Percentiles rank a stretch among this genome's conserved stretches.
phyloP scores from a whole-genome alignment of 1,140 invertebrate species.

The Onthophagus taurus region DNA sequence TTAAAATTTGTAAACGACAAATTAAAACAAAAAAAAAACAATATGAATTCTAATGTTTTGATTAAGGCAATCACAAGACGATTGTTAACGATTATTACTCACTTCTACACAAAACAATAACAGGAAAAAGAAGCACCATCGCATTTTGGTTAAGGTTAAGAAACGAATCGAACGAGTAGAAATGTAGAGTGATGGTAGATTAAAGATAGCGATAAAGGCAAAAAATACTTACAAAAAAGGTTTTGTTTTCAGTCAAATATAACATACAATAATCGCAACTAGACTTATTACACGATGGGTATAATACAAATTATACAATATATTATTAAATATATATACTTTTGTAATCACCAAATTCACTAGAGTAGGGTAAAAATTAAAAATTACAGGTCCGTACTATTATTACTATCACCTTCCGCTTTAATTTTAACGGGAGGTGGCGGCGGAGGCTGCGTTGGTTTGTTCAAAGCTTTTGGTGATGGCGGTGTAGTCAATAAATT shows the following conservation, averaged over 20 bases:
- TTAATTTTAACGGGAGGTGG: slow-evolving; percentile 30
- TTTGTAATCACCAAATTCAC: slow-evolving; percentile 6
- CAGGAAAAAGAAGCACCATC: too few relatives aligned
- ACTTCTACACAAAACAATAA: too few relatives aligned
- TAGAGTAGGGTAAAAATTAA: slow-evolving; percentile 15
- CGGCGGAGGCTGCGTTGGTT: slow-evolving; percentile 34
- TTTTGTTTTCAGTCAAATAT: background rate
- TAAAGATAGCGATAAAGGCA: too few relatives aligned
- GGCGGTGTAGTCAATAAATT: slow-evolving; percentile 21
- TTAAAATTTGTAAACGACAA: too few relatives aligned
- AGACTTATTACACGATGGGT: too few relatives aligned
- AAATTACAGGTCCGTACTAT: slow-evolving; percentile 30
- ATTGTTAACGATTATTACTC: too few relatives aligned
- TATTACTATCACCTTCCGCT: slow-evolving; percentile 25
- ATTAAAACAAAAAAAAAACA: too few relatives aligned
- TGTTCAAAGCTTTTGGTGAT: slow-evolving; percentile 30
- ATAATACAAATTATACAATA: slow-evolving; percentile 10
- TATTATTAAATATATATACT: background rate
- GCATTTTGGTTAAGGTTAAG: too few relatives aligned
- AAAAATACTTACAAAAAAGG: slow-evolving; percentile 2
- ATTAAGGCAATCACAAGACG: too few relatives aligned
- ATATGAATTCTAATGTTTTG: too few relatives aligned
- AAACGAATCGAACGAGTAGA: too few relatives aligned
- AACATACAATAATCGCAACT: slow-evolving; percentile 1
- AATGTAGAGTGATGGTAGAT: too few relatives aligned